Percentiles rank a stretch among this genome's conserved stretches.
Conservation (phyloP, 2,797 vertebrate species). For the Catostomus latipinnis region DNA sequence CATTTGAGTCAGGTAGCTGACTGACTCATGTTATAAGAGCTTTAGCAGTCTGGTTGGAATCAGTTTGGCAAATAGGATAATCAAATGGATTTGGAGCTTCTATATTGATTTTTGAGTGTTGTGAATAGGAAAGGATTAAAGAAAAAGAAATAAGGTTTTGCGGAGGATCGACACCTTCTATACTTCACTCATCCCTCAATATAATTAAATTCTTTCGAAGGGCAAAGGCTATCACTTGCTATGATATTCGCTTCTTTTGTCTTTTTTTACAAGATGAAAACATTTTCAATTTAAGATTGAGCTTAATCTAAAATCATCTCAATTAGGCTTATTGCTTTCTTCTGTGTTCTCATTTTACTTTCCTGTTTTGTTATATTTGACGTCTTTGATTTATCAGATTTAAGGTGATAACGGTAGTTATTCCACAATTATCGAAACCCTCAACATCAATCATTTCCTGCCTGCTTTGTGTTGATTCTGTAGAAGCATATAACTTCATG, state of each 20-base stretch:
- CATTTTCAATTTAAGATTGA: not conserved
- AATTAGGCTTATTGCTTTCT: not conserved
- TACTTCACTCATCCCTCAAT: slow-evolving; percentile 32
- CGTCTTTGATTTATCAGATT: not conserved
- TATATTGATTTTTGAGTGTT: slow-evolving; percentile 36
- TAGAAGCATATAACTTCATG: not conserved
- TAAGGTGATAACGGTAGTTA: not conserved
- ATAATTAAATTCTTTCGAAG: slow-evolving; percentile 34
- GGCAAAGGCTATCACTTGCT: slow-evolving; percentile 21
- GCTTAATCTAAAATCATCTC: not conserved
- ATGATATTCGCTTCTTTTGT: slow-evolving; percentile 2
- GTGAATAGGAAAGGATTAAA: slow-evolving; percentile 31
- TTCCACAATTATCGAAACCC: not conserved
- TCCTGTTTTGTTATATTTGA: not conserved
- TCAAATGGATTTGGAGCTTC: slow-evolving; percentile 39
- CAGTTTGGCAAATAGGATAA: slow-evolving; percentile 13
- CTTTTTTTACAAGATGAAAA: not conserved
- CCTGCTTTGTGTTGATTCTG: not conserved
- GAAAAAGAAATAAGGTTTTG: slow-evolving; percentile 34
- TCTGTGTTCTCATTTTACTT: not conserved
- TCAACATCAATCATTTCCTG: not conserved
- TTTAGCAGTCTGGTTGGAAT: slow-evolving; percentile 20
- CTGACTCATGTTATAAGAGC: slow-evolving; percentile 14
- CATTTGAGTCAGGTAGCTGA: slow-evolving; percentile 9
- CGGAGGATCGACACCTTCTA: slow-evolving; percentile 30